Evolutionary conservation across 1,140 invertebrate species (phyloP).

Genomic region (Ceratina japonica): DNA sequence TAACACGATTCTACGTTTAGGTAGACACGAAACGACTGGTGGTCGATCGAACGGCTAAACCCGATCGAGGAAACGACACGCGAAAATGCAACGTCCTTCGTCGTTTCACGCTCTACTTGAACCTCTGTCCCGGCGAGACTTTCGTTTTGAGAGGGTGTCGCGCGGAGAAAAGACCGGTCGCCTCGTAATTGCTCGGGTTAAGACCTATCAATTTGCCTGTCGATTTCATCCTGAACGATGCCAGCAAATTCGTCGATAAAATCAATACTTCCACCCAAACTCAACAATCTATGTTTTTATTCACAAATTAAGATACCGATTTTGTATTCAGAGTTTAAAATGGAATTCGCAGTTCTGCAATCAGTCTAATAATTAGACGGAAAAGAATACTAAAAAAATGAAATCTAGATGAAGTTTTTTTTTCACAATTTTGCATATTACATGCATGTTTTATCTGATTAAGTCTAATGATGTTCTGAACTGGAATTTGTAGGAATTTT

Average conservation of each 20-base stretch:
- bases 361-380: no score
- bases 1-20: neutral
- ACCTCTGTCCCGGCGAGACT: slow-evolving; percentile 40
- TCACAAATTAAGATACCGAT: no score
- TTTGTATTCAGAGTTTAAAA: no score
- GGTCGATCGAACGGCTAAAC: slow-evolving; percentile 18
- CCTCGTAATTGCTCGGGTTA: slow-evolving; percentile 7
- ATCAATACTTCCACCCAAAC: no score
- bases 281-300: no score
- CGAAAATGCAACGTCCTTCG: slow-evolving; percentile 54
- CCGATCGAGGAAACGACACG: slow-evolving; percentile 44
- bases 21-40: slow-evolving; percentile 6
- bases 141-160: slow-evolving; percentile 47
- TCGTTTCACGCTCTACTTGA: slow-evolving; percentile 60
- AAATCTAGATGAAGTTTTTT: neutral
- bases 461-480: no score
- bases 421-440: neutral
- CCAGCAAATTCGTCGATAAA: neutral
- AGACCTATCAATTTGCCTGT: neutral
- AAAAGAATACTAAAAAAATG: no score
- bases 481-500: no score
- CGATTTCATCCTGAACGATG: neutral
- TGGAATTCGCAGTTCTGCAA: no score
- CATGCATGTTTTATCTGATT: neutral
- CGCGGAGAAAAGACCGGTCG: slow-evolving; percentile 11